A percentile compares a stretch with the other conserved stretches of the same genome.
Conservation (phyloP, 2,888 invertebrate species). For the Alloplasta piceator region DNA sequence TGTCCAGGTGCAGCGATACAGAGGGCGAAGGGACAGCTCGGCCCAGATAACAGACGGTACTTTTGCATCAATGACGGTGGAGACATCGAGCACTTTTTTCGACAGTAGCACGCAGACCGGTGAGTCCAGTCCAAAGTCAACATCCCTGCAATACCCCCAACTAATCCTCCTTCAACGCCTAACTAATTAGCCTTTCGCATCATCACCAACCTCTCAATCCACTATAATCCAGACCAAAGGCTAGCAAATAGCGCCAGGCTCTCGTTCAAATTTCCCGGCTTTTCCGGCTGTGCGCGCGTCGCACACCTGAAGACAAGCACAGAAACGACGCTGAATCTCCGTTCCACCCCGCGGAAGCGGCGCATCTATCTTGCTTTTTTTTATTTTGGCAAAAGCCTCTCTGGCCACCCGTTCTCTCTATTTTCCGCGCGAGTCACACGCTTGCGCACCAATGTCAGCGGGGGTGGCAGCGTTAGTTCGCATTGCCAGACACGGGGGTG, state of each 20-base stretch:
- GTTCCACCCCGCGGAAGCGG: neutral
- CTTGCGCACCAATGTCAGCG: constrained; percentile 63
- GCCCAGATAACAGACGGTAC: constrained; percentile 97
- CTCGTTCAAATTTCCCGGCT: constrained; percentile 51
- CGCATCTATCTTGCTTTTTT: constrained; percentile 41
- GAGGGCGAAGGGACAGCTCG: constrained; percentile 92
- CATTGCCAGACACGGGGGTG: constrained; percentile 74
- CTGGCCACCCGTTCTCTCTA: neutral
- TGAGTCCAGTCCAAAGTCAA: constrained; percentile 84
- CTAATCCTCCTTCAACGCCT: neutral
- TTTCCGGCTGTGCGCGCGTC: constrained; percentile 14
- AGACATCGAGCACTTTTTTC: constrained; percentile 96
- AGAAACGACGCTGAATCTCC: neutral
- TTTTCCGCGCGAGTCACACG: constrained; percentile 44
- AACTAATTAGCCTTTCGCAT: neutral
- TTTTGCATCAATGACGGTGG: constrained; percentile 96
- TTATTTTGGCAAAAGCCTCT: constrained; percentile 29
- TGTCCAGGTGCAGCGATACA: constrained; percentile 82
- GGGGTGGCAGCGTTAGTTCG: constrained; percentile 67
- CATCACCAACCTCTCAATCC: neutral
- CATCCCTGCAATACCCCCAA: neutral
- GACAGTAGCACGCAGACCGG: constrained; percentile 97
- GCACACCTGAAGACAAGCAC: neutral
- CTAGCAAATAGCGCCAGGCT: neutral
- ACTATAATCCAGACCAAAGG: neutral